A percentile compares a stretch with the other conserved stretches of the same genome.
Evolutionary conservation across 2,797 vertebrate genomes (phyloP).

Genomic region (Falco rusticolus): DNA sequence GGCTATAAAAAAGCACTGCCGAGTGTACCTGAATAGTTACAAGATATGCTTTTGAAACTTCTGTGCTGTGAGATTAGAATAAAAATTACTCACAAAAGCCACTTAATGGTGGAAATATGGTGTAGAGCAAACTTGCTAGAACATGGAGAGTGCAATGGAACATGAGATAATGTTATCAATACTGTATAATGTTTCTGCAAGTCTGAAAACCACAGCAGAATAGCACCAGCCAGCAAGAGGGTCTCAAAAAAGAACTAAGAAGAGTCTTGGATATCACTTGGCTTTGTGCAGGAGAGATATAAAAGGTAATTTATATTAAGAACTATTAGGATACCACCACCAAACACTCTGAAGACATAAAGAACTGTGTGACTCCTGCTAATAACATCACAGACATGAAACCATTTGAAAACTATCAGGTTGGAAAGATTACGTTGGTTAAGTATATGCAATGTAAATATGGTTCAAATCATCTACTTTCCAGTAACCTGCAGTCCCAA

Average conservation of each 20-base stretch:
- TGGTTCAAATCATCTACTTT: not conserved
- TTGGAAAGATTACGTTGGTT: not conserved
- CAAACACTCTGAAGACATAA: not conserved
- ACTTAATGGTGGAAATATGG: not conserved
- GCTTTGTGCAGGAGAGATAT: not conserved
- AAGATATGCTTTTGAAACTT: not conserved
- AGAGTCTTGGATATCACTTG: not conserved
- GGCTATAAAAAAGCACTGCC: not conserved
- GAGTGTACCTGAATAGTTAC: not conserved
- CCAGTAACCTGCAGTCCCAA: not conserved
- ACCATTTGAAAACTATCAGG: not conserved
- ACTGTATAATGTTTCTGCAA: not conserved
- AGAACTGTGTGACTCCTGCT: not conserved
- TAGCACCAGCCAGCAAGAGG: not conserved
- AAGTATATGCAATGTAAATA: not conserved
- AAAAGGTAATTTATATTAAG: not conserved
- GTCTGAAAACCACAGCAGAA: not conserved
- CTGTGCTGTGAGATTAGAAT: not conserved
- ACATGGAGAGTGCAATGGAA: not conserved
- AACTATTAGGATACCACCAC: not conserved
- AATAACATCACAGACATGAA: not conserved
- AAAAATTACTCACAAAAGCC: not conserved
- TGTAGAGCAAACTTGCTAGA: not conserved
- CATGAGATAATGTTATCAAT: not conserved
- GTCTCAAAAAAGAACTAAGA: not conserved